phyloP scores from a whole-genome alignment of 2,113 vertebrate species.

The Oreotrochilus melanogaster region DNA sequence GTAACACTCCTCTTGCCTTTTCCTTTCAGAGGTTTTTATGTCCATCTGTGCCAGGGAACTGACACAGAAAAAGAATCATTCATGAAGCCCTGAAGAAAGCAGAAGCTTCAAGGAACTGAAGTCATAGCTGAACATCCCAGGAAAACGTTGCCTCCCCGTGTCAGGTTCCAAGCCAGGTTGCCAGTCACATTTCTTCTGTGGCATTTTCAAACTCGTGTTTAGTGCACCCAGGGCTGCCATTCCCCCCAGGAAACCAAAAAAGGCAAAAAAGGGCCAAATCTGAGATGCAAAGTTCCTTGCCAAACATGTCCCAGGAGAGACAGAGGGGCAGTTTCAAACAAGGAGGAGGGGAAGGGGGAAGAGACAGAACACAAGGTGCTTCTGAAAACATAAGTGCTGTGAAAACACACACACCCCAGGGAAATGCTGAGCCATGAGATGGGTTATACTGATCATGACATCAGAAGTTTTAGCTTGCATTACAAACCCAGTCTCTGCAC shows the following conservation, averaged over 20 bases:
- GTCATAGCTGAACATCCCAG: neutral
- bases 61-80: neutral
- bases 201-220: neutral
- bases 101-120: neutral
- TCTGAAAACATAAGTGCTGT: neutral
- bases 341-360: neutral
- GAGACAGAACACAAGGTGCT: neutral
- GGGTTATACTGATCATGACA: neutral
- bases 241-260: neutral
- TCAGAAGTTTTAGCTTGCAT: neutral
- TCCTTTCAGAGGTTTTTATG: neutral
- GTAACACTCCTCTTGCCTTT: neutral
- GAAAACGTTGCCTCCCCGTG: neutral
- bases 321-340: neutral
- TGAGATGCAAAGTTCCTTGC: constrained; percentile 8
- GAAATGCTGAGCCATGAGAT: neutral
- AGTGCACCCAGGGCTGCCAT: neutral
- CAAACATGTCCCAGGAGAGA: neutral
- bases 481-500: neutral
- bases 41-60: neutral
- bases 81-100: neutral
- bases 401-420: neutral
- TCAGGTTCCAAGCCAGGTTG: neutral
- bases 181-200: neutral
- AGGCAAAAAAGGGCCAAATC: neutral